A percentile compares a stretch with the other conserved stretches of the same genome.
Conservation (phyloP, 2,797 vertebrate species). For the Decapterus maruadsi region DNA sequence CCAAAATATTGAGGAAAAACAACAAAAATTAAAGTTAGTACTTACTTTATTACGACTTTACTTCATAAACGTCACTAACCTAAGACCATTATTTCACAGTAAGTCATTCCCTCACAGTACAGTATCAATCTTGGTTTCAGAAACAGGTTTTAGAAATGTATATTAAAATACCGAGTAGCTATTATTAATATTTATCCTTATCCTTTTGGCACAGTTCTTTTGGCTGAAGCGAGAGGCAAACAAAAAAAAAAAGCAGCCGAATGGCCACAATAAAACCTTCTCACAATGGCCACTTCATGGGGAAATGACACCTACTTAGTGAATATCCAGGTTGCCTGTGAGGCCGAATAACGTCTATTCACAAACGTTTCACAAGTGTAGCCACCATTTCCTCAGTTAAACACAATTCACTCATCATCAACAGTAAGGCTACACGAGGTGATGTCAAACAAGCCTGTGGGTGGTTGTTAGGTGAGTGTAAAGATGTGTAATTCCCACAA, state of each 20-base stretch:
- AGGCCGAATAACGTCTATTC: slow-evolving; percentile 32
- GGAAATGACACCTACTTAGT: slow-evolving; percentile 43
- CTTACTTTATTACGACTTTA: no score
- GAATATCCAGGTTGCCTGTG: slow-evolving; percentile 32
- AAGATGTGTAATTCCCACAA: slow-evolving; percentile 46
- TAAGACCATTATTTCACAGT: neutral
- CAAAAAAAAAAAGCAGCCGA: slow-evolving; percentile 23
- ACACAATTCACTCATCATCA: slow-evolving; percentile 56
- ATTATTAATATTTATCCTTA: neutral
- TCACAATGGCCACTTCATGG: slow-evolving; percentile 49
- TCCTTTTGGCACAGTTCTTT: slow-evolving; percentile 10
- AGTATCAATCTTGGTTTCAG: neutral
- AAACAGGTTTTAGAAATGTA: neutral
- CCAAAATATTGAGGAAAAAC: no score
- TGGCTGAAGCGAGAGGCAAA: neutral
- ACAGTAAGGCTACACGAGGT: slow-evolving; percentile 27
- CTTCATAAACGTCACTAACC: neutral
- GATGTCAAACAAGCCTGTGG: slow-evolving; percentile 58
- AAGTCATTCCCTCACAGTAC: neutral
- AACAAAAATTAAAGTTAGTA: no score
- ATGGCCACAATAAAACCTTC: slow-evolving; percentile 32
- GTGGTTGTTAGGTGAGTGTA: slow-evolving; percentile 50
- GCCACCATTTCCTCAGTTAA: slow-evolving; percentile 35
- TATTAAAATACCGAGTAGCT: neutral
- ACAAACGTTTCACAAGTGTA: slow-evolving; percentile 33